These are phyloP conservation scores for Crossaster papposus DNA, from an alignment of 53 echinoderm and acorn worm genomes.

Conservation along the genomic window DNA sequence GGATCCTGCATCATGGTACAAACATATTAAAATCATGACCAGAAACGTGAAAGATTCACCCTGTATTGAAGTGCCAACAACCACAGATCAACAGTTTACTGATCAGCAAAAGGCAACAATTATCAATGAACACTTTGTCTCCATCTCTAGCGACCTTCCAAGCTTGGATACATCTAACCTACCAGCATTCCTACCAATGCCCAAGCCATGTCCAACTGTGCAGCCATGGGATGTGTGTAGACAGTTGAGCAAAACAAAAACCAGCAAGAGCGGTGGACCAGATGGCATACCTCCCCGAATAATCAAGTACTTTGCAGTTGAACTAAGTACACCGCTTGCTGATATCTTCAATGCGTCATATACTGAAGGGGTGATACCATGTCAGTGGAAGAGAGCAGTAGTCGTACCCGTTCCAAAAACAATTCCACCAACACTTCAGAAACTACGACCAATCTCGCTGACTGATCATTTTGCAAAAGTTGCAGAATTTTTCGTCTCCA, in stretches of 20 bases:
- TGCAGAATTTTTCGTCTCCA: slow-evolving; percentile 24
- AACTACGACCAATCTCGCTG: slow-evolving; percentile 42
- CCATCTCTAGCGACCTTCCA: slow-evolving; percentile 16
- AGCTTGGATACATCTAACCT: background rate
- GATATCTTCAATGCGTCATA: slow-evolving; percentile 35
- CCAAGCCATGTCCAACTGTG: slow-evolving; percentile 19
- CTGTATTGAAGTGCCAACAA: slow-evolving; percentile 9
- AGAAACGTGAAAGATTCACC: background rate
- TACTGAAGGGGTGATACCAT: slow-evolving; percentile 20
- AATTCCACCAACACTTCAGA: no score
- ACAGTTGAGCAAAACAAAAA: slow-evolving; percentile 20
- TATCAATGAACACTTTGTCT: slow-evolving; percentile 35
- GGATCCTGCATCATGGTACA: slow-evolving; percentile 53
- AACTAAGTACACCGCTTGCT: slow-evolving; percentile 30
- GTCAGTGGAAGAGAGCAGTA: slow-evolving; percentile 39
- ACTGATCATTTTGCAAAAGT: no score
- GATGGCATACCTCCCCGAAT: slow-evolving; percentile 36
- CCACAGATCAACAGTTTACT: background rate
- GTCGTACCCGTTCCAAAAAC: slow-evolving; percentile 26
- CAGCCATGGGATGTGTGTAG: slow-evolving; percentile 23
- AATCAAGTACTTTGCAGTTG: slow-evolving; percentile 40
- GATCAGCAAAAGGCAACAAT: slow-evolving; percentile 15
- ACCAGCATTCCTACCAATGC: slow-evolving; percentile 11
- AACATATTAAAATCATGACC: slow-evolving; percentile 41
- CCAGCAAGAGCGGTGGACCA: slow-evolving; percentile 22